Evolutionary conservation across 1,140 invertebrate genomes (phyloP).

Genomic region (Diploscapter pachys): DNA sequence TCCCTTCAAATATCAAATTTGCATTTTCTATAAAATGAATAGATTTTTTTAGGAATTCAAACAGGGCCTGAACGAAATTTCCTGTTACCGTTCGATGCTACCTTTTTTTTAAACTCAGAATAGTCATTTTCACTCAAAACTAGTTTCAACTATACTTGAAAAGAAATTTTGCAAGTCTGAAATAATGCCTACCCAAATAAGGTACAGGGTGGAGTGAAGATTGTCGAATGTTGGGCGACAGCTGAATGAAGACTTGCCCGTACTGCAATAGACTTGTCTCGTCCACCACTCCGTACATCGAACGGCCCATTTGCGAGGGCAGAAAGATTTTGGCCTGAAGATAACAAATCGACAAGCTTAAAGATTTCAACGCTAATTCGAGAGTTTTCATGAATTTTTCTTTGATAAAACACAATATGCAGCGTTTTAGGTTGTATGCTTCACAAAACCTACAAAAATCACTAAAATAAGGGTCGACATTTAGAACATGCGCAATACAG

Average conservation of each 20-base stretch:
- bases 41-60: no score
- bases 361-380: no score
- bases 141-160: background rate
- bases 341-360: slow-evolving; percentile 19
- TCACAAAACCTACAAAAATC: no score
- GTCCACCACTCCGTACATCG: slow-evolving; percentile 60
- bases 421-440: no score
- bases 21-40: no score
- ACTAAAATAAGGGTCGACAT: no score
- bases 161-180: slow-evolving; percentile 12
- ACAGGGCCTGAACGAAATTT: background rate
- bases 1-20: no score
- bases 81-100: background rate
- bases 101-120: slow-evolving; percentile 12
- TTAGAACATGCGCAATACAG: no score
- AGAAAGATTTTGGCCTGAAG: slow-evolving; percentile 55
- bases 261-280: slow-evolving; percentile 59
- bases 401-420: no score
- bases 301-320: slow-evolving; percentile 53
- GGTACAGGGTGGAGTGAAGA: slow-evolving; percentile 20
- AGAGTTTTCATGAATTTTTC: no score
- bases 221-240: slow-evolving; percentile 42
- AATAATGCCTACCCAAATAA: slow-evolving; percentile 15
- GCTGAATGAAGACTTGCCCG: slow-evolving; percentile 60
- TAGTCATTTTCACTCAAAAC: background rate